Evolutionary conservation across 1,140 invertebrate genomes (phyloP).

Genomic region (Delia radicum): DNA sequence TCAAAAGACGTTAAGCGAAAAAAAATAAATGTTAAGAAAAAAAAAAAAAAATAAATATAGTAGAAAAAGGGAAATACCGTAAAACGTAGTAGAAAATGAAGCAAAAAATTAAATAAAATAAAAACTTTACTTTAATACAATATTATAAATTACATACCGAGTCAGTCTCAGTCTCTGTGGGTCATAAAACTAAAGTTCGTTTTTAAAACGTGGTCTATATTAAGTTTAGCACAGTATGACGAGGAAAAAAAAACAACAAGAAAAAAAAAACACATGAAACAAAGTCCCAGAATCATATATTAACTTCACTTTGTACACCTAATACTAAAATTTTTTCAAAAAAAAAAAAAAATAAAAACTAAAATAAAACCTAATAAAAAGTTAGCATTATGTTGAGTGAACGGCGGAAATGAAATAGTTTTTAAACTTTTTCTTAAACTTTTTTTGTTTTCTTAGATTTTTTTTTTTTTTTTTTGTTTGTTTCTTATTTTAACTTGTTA

Average conservation of each 20-base stretch:
- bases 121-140: neutral
- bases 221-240: neutral
- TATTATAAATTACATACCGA: neutral
- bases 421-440: neutral
- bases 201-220: slow-evolving; percentile 13
- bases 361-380: neutral
- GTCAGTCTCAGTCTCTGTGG: slow-evolving; percentile 5
- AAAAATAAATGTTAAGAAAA: too few species aligned
- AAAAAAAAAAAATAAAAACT: neutral
- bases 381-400: neutral
- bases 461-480: neutral
- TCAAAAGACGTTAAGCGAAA: neutral
- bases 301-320: neutral
- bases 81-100: too few species aligned
- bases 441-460: neutral
- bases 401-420: neutral
- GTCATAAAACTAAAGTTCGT: slow-evolving; percentile 4
- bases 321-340: neutral
- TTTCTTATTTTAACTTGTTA: neutral
- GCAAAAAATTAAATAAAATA: neutral
- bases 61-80: neutral
- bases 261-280: neutral
- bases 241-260: neutral
- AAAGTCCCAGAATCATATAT: neutral
- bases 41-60: neutral